Evolutionary conservation across 2,888 invertebrate species (phyloP), one percentile per base, ranked within the genome.

Genomic region (Rhagophthalmus giganteus): DNA sequence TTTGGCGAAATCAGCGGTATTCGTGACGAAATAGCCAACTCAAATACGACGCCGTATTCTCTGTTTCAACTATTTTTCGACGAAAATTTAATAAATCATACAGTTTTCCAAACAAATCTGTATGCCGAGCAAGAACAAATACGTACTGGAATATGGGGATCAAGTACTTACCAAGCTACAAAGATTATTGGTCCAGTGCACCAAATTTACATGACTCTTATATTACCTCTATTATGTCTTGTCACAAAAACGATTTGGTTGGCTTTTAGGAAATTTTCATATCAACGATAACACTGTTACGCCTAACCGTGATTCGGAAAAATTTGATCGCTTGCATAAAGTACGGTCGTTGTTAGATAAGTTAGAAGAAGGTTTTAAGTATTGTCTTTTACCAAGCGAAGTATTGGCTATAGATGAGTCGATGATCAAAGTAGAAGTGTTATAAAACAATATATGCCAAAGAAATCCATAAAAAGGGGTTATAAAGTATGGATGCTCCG

Each of bases 401-500:
- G 3, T 3, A 2, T 1, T 32, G 5, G 16, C 41, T 2, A 10
- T 41, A 13, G 41, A 41, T 12, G 62, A 66, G 46, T 60, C 60
- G 6, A 61, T 64, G 62, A 59, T 65, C n/a, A 51, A 57, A 32
- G 62, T 7, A 41, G 60, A n/a, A 41, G 46, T 35, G 42, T 49
- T 5, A 33, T 65, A 14, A 63, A 63, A 37, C 61, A 41, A 12
- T 64, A 60, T 40, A 48, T 62, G 48, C 59, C 59, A 4, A 59
- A 59, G 46, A 67, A 65, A 28, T 61, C 66, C 6, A 60, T 60
- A 14, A 66, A 66, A 41, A 12, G 61, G 10, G 65, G 61, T 2
- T 66, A 59, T 34, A 65, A 66, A 55, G 13, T 63, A 13, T 67
- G 62, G 63, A 7, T 20, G 7, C 3, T 3, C 3, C 4, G 4